Percentiles rank a stretch among this genome's conserved stretches.
Conservation (phyloP, 2,113 vertebrate species). For the Dermatemys mawii region DNA sequence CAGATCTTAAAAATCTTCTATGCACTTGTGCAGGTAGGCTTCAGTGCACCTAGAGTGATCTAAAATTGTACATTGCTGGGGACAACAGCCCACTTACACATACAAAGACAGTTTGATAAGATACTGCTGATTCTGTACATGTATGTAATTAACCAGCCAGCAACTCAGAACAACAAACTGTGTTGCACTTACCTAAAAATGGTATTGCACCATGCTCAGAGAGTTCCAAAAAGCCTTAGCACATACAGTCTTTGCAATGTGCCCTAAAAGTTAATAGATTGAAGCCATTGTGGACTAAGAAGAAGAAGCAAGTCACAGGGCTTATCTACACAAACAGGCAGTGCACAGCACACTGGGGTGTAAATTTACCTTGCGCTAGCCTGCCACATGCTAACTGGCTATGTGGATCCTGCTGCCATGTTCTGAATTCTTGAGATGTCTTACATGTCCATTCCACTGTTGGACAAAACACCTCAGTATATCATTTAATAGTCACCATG, state of each 20-base stretch:
- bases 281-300: not conserved
- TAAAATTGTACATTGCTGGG: not conserved
- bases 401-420: not conserved
- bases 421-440: not conserved
- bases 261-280: not conserved
- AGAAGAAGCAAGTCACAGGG: not conserved
- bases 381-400: not conserved
- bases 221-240: not conserved
- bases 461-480: no score
- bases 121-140: not conserved
- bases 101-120: not conserved
- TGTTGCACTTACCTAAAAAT: not conserved
- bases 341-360: not conserved
- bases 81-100: not conserved
- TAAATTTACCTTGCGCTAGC: not conserved
- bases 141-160: not conserved
- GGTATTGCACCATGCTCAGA: not conserved
- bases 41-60: not conserved
- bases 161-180: not conserved
- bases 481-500: no score
- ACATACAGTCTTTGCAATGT: rapidly evolving
- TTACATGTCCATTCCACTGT: not conserved
- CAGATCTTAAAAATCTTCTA: slow-evolving; percentile 99
- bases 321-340: not conserved
- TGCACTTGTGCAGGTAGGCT: slow-evolving; percentile 92